Evolutionary conservation across 2,113 vertebrate species (phyloP).

Genomic region (Esox niger): DNA sequence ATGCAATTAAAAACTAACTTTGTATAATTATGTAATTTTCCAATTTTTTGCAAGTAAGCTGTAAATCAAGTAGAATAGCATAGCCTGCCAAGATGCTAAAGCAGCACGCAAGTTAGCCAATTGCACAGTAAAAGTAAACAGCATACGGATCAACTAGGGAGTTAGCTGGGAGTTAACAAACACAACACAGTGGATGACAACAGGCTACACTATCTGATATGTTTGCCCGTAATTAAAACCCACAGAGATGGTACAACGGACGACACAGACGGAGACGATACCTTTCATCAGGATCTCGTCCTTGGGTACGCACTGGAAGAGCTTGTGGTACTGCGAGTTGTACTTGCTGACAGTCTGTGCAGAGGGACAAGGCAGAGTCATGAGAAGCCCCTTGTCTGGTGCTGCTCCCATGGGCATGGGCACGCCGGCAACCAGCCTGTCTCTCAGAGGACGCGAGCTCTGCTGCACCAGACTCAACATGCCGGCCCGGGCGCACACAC

Average conservation of each 20-base stretch:
- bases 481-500: slow-evolving; percentile 66
- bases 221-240: background rate
- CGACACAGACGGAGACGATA: slow-evolving; percentile 46
- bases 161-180: background rate
- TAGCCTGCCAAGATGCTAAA: background rate
- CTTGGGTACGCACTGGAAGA: slow-evolving; percentile 89
- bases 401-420: slow-evolving; percentile 45
- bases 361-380: slow-evolving; percentile 70
- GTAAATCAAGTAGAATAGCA: no score
- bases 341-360: slow-evolving; percentile 91
- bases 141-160: background rate
- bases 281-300: slow-evolving; percentile 95
- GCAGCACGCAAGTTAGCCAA: background rate
- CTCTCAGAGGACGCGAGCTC: slow-evolving; percentile 64
- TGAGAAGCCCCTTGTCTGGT: slow-evolving; percentile 68
- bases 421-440: slow-evolving; percentile 58
- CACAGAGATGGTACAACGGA: background rate
- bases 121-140: background rate
- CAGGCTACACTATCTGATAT: background rate
- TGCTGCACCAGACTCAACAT: slow-evolving; percentile 79
- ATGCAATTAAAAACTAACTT: no score
- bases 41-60: no score
- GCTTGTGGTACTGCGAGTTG: slow-evolving; percentile 96
- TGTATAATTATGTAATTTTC: no score
- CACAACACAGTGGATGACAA: background rate